These are phyloP conservation scores for Cairina moschata DNA, from an alignment of 2,113 vertebrate species.

Conservation along the genomic window DNA sequence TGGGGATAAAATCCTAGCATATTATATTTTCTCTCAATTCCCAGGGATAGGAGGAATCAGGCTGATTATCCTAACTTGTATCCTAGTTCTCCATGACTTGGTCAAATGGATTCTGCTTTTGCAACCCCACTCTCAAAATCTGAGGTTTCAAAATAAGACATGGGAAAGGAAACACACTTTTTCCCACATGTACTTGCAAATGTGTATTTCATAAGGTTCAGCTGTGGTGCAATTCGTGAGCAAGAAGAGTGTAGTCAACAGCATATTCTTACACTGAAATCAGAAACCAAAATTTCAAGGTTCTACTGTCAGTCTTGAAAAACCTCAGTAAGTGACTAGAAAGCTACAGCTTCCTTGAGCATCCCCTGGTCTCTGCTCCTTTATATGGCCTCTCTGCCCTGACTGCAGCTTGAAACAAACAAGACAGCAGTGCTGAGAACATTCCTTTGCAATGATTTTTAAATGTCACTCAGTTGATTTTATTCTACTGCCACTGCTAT, in stretches of 20 bases:
- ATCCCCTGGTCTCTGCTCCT: conserved; percentile 11
- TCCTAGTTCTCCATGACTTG: not conserved
- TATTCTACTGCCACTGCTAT: conserved; percentile 40
- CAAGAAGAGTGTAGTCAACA: not conserved
- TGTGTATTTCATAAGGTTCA: not conserved
- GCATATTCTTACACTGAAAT: conserved; percentile 18
- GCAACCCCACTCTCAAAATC: not conserved
- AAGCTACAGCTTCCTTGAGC: conserved; percentile 22
- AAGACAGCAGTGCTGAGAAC: conserved; percentile 48
- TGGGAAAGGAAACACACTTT: not conserved
- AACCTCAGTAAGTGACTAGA: not conserved
- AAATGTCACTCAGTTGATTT: conserved; percentile 55
- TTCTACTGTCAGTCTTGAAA: not conserved
- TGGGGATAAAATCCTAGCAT: not conserved
- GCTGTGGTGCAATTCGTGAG: not conserved
- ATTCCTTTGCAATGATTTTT: conserved; percentile 64
- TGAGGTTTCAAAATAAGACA: conserved; percentile 2
- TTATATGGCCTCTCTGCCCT: conserved; percentile 31
- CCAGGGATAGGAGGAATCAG: not conserved
- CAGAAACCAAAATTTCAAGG: conserved; percentile 9
- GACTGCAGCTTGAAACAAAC: conserved; percentile 32
- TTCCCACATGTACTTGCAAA: not conserved
- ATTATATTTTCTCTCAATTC: not conserved
- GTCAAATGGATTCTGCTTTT: not conserved
- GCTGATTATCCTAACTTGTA: not conserved